These are phyloP conservation scores for Trissonchulus latispiculum DNA, from an alignment of 2,888 invertebrate genomes.

Conservation along the genomic window DNA sequence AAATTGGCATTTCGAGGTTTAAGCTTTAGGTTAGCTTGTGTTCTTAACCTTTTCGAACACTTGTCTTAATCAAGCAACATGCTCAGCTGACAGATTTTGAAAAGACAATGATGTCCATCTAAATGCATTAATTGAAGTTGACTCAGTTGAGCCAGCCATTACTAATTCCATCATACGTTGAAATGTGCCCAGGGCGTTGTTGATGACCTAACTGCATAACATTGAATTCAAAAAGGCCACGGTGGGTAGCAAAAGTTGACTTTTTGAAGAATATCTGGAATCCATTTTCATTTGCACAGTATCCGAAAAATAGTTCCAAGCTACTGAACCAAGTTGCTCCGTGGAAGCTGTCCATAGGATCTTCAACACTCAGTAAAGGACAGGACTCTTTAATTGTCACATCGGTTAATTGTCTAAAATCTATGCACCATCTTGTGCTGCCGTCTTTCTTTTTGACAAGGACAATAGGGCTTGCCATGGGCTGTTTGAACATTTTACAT, in stretches of 20 bases:
- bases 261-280: not conserved
- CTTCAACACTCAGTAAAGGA: conserved; percentile 18
- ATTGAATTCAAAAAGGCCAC: not conserved
- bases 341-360: not conserved
- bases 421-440: conserved; percentile 29
- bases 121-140: not conserved
- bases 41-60: not conserved
- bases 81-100: not conserved
- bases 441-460: conserved; percentile 39
- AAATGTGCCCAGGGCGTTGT: not conserved
- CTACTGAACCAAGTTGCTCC: not conserved
- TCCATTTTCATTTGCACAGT: not conserved
- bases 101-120: not conserved
- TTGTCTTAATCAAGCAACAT: not conserved
- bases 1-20: not conserved
- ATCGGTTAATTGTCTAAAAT: conserved; percentile 29
- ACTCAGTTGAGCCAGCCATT: not conserved
- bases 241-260: conserved; percentile 1
- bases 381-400: conserved; percentile 25
- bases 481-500: conserved; percentile 31
- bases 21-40: not conserved
- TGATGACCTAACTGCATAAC: not conserved
- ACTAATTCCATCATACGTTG: not conserved
- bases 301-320: not conserved
- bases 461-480: conserved; percentile 41